Evolutionary conservation across 1,140 invertebrate species (phyloP).

Genomic region (Zaprionus ghesquierei): DNA sequence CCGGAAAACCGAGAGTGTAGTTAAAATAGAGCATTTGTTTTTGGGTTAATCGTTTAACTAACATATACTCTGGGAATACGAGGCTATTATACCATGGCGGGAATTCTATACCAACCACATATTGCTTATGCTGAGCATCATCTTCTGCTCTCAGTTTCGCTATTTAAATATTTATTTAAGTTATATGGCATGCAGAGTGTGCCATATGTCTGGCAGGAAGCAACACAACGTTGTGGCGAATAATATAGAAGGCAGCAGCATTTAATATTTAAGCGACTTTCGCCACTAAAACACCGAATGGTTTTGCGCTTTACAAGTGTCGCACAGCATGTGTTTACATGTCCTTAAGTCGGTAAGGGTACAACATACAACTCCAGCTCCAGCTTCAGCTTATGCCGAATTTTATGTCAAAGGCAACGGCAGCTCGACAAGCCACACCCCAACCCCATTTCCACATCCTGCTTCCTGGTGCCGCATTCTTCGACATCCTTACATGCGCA

Average conservation of each 20-base stretch:
- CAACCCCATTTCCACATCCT: not conserved
- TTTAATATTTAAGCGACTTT: slow-evolving; percentile 23
- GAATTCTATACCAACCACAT: too few species aligned
- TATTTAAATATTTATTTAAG: not conserved
- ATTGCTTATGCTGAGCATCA: not conserved
- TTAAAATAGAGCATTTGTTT: not conserved
- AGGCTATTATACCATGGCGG: too few species aligned
- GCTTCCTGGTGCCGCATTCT: slow-evolving; percentile 23
- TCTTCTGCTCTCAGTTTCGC: not conserved
- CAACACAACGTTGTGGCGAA: not conserved
- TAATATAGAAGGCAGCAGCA: slow-evolving; percentile 6
- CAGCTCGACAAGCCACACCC: not conserved
- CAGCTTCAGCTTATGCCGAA: slow-evolving; percentile 45
- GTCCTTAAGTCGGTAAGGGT: slow-evolving; percentile 51
- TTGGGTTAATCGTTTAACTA: not conserved
- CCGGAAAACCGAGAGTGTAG: not conserved
- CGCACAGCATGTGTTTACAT: slow-evolving; percentile 64
- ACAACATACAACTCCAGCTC: slow-evolving; percentile 56
- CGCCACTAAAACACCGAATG: slow-evolving; percentile 6
- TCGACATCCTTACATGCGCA: slow-evolving; percentile 47
- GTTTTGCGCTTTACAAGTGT: slow-evolving; percentile 36
- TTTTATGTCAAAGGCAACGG: slow-evolving; percentile 51
- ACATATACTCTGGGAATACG: not conserved
- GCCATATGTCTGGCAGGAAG: not conserved
- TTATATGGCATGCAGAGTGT: not conserved